phyloP scores from a whole-genome alignment of 2,113 vertebrate species.

The Tiliqua scincoides region DNA sequence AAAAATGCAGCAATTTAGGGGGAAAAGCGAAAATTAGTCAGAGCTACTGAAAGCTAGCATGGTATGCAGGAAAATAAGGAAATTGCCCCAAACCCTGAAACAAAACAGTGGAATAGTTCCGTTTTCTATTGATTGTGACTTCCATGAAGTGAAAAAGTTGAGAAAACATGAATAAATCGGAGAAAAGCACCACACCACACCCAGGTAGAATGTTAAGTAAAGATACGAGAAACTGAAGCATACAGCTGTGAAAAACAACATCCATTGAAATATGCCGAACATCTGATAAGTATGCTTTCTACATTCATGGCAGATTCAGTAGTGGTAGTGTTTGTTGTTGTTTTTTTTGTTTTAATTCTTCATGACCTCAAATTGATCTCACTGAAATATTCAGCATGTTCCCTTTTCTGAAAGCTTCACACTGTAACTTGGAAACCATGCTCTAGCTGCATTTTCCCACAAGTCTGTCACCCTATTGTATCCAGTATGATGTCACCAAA shows the following conservation, averaged over 20 bases:
- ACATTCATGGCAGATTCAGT: not conserved
- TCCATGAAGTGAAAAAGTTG: not conserved
- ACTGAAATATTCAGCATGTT: not conserved
- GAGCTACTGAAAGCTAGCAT: not conserved
- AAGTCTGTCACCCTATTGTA: not conserved
- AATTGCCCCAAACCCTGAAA: not conserved
- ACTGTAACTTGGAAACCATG: not conserved
- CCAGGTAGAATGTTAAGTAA: not conserved
- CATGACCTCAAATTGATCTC: not conserved
- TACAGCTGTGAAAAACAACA: constrained; percentile 15
- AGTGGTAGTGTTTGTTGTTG: not conserved
- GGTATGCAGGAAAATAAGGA: not conserved
- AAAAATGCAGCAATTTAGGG: not conserved
- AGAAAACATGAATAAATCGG: not conserved
- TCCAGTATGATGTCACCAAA: too few relatives aligned
- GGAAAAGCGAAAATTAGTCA: not conserved
- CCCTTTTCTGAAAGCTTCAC: not conserved
- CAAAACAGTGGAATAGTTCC: not conserved
- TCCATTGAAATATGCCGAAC: not conserved
- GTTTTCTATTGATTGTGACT: not conserved
- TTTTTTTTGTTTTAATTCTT: not conserved
- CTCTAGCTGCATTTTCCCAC: too few relatives aligned
- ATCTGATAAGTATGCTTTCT: not conserved
- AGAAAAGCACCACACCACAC: constrained; percentile 9
- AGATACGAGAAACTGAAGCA: not conserved